Evolutionary conservation across 2,888 invertebrate genomes (phyloP).

Genomic region (Criorhina ranunculi): DNA sequence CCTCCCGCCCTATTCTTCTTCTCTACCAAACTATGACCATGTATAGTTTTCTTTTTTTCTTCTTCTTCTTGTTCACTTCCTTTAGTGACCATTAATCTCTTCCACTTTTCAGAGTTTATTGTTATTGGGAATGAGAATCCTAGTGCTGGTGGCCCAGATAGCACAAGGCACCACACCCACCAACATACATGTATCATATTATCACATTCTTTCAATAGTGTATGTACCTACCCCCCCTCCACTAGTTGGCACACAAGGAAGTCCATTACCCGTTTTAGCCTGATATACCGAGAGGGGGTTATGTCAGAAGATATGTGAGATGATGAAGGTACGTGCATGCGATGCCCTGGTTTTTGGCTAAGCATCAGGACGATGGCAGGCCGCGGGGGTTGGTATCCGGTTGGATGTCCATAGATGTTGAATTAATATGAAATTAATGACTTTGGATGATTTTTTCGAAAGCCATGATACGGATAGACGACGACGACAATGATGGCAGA

Average conservation of each 20-base stretch:
- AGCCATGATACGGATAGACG: constrained; percentile 64
- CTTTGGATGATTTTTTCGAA: constrained; percentile 75
- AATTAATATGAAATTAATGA: constrained; percentile 77
- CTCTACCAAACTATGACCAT: not conserved
- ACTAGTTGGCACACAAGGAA: constrained; percentile 40
- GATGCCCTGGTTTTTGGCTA: constrained; percentile 55
- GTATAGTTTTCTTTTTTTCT: constrained; percentile 38
- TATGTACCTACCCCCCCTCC: not conserved
- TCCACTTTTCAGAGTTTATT: constrained; percentile 76
- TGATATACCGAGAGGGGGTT: constrained; percentile 13
- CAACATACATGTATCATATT: constrained; percentile 74
- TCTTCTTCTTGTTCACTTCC: constrained; percentile 53
- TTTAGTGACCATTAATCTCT: constrained; percentile 76
- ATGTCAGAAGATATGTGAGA: constrained; percentile 3
- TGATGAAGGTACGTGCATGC: constrained; percentile 60
- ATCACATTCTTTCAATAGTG: constrained; percentile 72
- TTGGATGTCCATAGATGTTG: constrained; percentile 67
- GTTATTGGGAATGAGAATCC: constrained; percentile 73
- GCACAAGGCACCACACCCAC: constrained; percentile 38
- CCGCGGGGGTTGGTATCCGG: constrained; percentile 15
- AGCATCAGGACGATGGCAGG: constrained; percentile 3
- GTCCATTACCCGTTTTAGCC: constrained; percentile 70
- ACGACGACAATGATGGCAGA: constrained; percentile 60
- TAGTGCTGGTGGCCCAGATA: constrained; percentile 68
- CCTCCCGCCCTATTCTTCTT: not conserved